Evolutionary conservation across 2,113 vertebrate species (phyloP), one percentile per base, ranked within the genome.

Genomic region (Scolopax mira): DNA sequence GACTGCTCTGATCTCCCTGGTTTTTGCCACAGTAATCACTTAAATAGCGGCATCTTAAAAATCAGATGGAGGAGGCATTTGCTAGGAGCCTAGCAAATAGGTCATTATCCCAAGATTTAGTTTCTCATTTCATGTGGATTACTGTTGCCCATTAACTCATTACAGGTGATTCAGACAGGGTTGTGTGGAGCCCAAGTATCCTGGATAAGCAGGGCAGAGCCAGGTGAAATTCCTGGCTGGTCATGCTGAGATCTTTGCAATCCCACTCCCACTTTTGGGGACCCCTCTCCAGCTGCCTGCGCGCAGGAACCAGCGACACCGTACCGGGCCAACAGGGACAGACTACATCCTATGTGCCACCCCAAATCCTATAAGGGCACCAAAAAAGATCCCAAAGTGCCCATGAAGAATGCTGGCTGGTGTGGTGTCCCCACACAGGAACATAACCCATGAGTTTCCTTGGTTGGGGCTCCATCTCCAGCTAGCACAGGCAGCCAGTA

Each of bases 41-140:
- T 52, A 44, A 86, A 94, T 10, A 67, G 49, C 66, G 74, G 41
- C 61, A 71, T 61, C 61, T n/a, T n/a, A n/a, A 67, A 83, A 91
- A 65, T 67, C 67, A 84, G 44, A 95, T 54, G 57, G 70, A 93
- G 91, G 62, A 88, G 12, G 28, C 21, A 60, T 84, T 80, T 80
- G 24, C 41, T 11, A 88, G 71, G 37, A 84, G 48, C 25, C 52
- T 67, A 69, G 57, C 30, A 86, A 85, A 95, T 72, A n/a, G 79
- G 31, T 75, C 62, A 75, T 88, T 79, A 90, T n/a, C 65, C 52
- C 57, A 71, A 72, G 82, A 88, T 81, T 86, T 88, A 37, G 9
- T 31, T 95, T 84, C 79, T 88, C 17, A 39, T 86, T 93, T 95
- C 35, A 88, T 4, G 48, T 81, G 77, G 67, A 92, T 92, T 96